A percentile compares a stretch with the other conserved stretches of the same genome.
Conservation (phyloP, 2,797 vertebrate genomes). For the Anabas testudineus region DNA sequence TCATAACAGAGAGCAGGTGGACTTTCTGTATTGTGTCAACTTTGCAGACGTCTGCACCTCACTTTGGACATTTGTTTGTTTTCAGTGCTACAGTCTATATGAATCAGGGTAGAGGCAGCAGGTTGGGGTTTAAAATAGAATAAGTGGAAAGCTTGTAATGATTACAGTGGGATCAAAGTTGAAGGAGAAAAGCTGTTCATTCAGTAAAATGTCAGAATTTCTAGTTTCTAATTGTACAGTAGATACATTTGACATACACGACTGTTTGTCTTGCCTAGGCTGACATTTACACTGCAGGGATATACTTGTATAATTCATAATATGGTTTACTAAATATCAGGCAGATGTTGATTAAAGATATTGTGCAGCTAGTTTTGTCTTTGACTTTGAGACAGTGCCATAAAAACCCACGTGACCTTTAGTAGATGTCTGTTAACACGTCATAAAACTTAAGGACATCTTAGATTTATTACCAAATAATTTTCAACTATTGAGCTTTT, state of each 20-base stretch:
- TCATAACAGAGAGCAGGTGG: background rate
- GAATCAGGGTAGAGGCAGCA: conserved; percentile 5
- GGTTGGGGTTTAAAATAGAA: conserved; percentile 14
- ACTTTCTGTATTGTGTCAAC: background rate
- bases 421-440: too few species aligned
- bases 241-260: too few species aligned
- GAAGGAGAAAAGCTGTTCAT: background rate
- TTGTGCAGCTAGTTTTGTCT: too few species aligned
- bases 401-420: too few species aligned
- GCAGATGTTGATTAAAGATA: background rate
- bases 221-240: too few species aligned
- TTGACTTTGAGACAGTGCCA: too few species aligned
- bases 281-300: background rate
- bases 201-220: too few species aligned
- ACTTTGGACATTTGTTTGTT: conserved; percentile 17
- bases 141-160: conserved; percentile 9
- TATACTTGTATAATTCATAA: background rate
- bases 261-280: too few species aligned
- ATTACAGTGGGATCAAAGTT: background rate
- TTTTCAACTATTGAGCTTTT: too few species aligned
- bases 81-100: background rate
- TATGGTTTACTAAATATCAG: background rate
- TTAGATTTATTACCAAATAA: too few species aligned
- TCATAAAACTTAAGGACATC: too few species aligned
- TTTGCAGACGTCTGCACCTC: background rate